Conservation (phyloP, 2,113 vertebrate species). For the Platysternon megacephalum region DNA sequence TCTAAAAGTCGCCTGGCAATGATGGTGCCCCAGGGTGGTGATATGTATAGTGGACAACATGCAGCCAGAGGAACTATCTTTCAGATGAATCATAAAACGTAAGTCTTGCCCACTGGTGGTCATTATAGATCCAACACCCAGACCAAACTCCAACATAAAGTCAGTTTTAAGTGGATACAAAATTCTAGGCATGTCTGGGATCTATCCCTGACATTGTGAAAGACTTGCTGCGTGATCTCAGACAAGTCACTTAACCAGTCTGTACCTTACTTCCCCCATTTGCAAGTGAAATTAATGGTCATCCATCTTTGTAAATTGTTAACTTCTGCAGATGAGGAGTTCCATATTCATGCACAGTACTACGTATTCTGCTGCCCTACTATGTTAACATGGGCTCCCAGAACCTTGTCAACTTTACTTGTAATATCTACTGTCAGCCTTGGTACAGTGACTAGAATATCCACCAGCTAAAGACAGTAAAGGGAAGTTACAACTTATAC, state of each 20-base stretch:
- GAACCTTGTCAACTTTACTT: neutral
- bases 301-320: fast-evolving
- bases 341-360: neutral
- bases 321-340: neutral
- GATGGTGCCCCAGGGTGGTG: fast-evolving
- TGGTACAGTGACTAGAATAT: neutral
- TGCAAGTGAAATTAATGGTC: neutral
- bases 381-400: neutral
- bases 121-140: neutral
- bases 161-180: neutral
- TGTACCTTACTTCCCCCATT: neutral
- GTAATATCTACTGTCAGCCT: fast-evolving
- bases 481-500: fast-evolving
- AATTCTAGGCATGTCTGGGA: neutral
- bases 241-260: neutral
- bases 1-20: fast-evolving
- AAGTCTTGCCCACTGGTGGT: neutral
- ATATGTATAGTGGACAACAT: fast-evolving
- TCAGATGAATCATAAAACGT: neutral
- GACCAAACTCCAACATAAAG: neutral
- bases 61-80: fast-evolving
- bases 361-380: neutral
- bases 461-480: neutral
- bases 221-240: neutral
- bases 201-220: neutral